A percentile compares a stretch with the other conserved stretches of the same genome.
Conservation (phyloP, 2,113 vertebrate species). For the Agelaius tricolor region DNA sequence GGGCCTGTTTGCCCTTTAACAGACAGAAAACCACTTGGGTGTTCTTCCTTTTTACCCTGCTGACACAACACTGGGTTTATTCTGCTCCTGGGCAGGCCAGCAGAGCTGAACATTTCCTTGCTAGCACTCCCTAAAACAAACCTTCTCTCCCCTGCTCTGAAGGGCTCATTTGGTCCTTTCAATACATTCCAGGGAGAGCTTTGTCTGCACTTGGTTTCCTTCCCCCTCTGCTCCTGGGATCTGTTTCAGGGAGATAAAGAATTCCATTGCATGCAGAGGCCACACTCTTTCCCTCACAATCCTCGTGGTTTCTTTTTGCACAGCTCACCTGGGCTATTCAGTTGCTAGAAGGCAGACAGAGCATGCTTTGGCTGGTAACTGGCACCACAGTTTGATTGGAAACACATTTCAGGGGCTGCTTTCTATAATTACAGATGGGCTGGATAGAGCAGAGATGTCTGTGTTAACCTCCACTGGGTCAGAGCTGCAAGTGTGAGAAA, state of each 20-base stretch:
- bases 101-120: background rate
- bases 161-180: background rate
- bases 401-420: background rate
- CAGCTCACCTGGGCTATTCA: background rate
- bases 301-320: background rate
- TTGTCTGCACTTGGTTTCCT: constrained; percentile 31
- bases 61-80: background rate
- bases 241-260: constrained; percentile 64
- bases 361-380: background rate
- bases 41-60: background rate
- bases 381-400: background rate
- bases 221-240: background rate
- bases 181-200: background rate
- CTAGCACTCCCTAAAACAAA: constrained; percentile 3
- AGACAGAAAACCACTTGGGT: background rate
- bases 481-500: constrained; percentile 49
- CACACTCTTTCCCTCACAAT: background rate
- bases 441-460: background rate
- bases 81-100: background rate
- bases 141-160: background rate
- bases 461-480: background rate
- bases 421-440: constrained; percentile 12
- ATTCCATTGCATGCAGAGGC: background rate
- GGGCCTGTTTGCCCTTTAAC: background rate
- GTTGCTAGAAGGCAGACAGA: background rate